Evolutionary conservation across 1,140 invertebrate species (phyloP).

Genomic region (Drosophila azteca): DNA sequence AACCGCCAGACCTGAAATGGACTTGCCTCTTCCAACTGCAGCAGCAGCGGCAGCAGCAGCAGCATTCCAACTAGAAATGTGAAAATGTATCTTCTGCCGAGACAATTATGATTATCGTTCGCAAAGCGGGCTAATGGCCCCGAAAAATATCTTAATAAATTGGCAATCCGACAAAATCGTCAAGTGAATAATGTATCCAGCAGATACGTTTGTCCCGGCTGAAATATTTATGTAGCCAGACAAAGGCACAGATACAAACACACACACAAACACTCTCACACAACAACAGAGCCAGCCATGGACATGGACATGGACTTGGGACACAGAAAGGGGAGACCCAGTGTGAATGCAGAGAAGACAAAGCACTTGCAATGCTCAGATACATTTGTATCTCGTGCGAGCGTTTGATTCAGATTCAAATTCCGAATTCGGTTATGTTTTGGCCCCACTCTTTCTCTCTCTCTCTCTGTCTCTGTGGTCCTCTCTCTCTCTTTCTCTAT

Average conservation of each 20-base stretch:
- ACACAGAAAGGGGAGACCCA: conserved; percentile 6
- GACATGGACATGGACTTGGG: too few relatives aligned
- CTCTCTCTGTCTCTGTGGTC: background rate
- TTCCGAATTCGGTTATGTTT: conserved; percentile 46
- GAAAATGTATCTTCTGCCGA: conserved; percentile 33
- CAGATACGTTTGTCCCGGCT: conserved; percentile 46
- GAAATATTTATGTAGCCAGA: conserved; percentile 62
- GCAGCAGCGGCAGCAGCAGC: conserved; percentile 17
- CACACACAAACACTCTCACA: conserved; percentile 10
- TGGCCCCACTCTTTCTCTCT: conserved; percentile 8
- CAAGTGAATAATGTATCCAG: conserved; percentile 62
- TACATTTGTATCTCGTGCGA: conserved; percentile 64
- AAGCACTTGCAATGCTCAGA: conserved; percentile 40
- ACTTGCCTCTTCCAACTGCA: conserved; percentile 44
- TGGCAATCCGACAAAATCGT: conserved; percentile 44
- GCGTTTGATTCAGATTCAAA: conserved; percentile 25
- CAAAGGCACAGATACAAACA: conserved; percentile 44
- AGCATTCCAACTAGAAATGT: conserved; percentile 60
- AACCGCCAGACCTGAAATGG: conserved; percentile 45
- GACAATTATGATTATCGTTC: conserved; percentile 49
- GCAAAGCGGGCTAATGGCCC: conserved; percentile 25
- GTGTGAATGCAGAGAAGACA: conserved; percentile 33
- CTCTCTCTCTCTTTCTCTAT: too few relatives aligned
- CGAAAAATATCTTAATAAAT: conserved; percentile 56
- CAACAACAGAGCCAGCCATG: conserved; percentile 24